Percentiles rank a stretch among this genome's conserved stretches.
These are phyloP conservation scores for Rousettus madagascariensis DNA, from an alignment of 2,797 vertebrate species.

Conservation along the genomic window DNA sequence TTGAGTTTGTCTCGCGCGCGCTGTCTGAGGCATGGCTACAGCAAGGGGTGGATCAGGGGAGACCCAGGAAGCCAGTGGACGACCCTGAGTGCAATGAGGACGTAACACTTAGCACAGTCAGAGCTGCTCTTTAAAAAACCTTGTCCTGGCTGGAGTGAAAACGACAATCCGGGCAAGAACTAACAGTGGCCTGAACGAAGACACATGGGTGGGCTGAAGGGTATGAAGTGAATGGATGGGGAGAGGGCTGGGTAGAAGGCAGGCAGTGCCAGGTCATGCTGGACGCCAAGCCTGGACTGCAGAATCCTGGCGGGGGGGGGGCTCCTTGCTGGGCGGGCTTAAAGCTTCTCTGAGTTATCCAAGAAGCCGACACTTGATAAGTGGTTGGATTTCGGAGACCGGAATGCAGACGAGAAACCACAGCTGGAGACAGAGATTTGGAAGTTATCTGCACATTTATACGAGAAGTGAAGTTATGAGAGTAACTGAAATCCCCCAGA, in stretches of 20 bases:
- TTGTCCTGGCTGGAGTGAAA: neutral
- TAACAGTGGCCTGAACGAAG: neutral
- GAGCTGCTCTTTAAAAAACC: neutral
- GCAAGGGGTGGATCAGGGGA: neutral
- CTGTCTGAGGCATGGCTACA: accelerated
- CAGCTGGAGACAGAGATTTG: neutral
- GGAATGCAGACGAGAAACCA: neutral
- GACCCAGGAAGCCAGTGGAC: neutral
- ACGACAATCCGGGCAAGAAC: neutral
- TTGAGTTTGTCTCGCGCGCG: neutral
- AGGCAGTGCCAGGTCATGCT: neutral
- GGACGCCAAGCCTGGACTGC: neutral
- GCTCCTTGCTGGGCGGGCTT: neutral
- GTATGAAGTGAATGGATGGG: too few species aligned
- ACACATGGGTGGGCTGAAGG: neutral
- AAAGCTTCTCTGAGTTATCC: neutral
- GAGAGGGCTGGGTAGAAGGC: neutral
- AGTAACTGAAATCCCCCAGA: neutral
- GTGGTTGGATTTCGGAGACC: neutral
- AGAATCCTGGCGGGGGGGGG: neutral
- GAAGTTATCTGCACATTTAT: neutral
- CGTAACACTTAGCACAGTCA: too few species aligned
- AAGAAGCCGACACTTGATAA: neutral
- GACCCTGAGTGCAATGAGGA: neutral
- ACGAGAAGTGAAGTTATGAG: neutral